Conservation (phyloP, 2,113 vertebrate species). For the Pelmatolapia mariae region DNA sequence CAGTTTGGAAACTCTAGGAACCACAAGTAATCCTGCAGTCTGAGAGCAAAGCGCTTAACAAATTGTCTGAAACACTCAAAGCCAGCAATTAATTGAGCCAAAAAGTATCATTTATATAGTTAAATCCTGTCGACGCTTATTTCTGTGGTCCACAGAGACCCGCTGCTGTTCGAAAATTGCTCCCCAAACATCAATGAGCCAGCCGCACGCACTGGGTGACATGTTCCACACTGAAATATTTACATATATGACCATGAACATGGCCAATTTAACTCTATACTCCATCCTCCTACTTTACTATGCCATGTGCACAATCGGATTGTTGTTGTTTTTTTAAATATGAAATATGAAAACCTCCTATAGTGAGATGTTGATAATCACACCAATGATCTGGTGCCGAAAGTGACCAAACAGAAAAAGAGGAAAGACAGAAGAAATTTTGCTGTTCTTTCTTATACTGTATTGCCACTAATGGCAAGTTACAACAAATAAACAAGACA, state of each 20-base stretch:
- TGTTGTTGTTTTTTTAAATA: background rate
- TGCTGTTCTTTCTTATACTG: background rate
- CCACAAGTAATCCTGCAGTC: background rate
- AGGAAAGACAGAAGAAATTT: background rate
- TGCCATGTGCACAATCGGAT: background rate
- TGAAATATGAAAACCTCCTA: background rate
- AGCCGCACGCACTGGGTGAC: background rate
- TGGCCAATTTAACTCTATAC: background rate
- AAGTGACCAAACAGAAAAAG: background rate
- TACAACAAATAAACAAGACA: background rate
- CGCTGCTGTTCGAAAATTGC: background rate
- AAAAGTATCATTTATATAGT: background rate
- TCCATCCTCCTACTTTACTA: background rate
- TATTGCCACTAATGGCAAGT: background rate
- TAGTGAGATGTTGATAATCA: background rate
- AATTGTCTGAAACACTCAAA: background rate
- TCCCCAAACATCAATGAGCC: background rate
- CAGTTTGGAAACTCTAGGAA: background rate
- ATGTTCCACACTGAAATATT: background rate
- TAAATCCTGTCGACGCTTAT: background rate
- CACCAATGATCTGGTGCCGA: background rate
- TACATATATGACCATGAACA: background rate
- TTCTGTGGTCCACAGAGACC: background rate
- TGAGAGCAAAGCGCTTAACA: background rate
- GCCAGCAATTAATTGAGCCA: background rate